These are phyloP conservation scores for Psittacula derbiana DNA, from an alignment of 2,797 vertebrate genomes.

Conservation along the genomic window DNA sequence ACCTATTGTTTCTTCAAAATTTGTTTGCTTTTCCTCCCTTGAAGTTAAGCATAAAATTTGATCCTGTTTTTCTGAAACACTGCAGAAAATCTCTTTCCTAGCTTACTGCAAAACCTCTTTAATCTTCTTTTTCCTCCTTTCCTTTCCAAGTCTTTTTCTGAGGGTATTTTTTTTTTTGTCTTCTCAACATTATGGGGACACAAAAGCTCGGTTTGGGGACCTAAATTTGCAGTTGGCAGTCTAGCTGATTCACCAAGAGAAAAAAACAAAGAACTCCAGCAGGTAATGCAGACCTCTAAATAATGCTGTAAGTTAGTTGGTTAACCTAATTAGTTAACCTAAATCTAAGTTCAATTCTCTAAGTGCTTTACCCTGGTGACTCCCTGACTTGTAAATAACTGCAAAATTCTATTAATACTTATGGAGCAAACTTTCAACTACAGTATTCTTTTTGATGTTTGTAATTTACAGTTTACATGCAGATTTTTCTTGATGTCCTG, in stretches of 20 bases:
- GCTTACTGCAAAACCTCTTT: neutral
- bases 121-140: neutral
- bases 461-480: neutral
- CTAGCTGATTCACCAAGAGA: neutral
- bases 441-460: neutral
- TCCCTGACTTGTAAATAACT: neutral
- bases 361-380: neutral
- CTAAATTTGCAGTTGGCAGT: neutral
- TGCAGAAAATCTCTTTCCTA: neutral
- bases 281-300: neutral
- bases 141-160: neutral
- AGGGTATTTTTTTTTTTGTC: neutral
- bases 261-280: neutral
- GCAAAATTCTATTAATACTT: neutral
- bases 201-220: neutral
- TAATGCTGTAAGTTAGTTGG: neutral
- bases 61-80: neutral
- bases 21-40: neutral
- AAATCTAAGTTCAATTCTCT: neutral
- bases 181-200: neutral
- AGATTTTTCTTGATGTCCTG: neutral
- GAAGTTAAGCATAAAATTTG: neutral
- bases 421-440: neutral
- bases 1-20: neutral
- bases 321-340: neutral